phyloP scores from a whole-genome alignment of 2,888 invertebrate species.

The Agrotis puta region DNA sequence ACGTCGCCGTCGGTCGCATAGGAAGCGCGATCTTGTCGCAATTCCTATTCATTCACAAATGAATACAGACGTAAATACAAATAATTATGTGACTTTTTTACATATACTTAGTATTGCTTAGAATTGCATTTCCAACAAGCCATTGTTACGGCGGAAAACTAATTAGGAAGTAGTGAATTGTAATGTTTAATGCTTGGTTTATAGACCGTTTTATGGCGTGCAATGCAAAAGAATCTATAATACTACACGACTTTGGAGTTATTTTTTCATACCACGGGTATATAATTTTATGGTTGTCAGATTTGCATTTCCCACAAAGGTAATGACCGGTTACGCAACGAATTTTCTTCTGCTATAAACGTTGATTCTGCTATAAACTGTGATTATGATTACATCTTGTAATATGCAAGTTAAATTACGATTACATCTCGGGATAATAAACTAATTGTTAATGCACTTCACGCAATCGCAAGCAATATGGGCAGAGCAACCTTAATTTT shows the following conservation, averaged over 20 bases:
- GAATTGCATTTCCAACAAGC: conserved; percentile 32
- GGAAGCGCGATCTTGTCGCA: conserved; percentile 62
- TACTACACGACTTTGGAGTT: neutral
- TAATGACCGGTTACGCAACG: conserved; percentile 13
- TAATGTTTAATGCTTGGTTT: conserved; percentile 16
- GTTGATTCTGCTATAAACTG: conserved; percentile 22
- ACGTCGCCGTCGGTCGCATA: conserved; percentile 59
- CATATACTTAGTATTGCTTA: conserved; percentile 16
- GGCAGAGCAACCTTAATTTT: no score
- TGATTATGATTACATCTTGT: conserved; percentile 8
- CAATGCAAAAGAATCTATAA: neutral
- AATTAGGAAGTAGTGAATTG: conserved; percentile 32
- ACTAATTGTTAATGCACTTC: no score
- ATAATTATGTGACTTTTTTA: conserved; percentile 52
- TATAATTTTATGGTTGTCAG: neutral
- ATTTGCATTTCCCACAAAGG: conserved; percentile 36
- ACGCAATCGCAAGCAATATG: no score
- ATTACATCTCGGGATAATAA: neutral
- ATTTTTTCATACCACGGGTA: neutral
- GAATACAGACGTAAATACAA: conserved; percentile 21
- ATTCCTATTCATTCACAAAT: conserved; percentile 55
- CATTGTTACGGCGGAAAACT: conserved; percentile 44
- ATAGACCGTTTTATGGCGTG: conserved; percentile 19
- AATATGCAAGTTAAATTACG: neutral
- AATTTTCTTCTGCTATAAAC: conserved; percentile 14